Conservation (phyloP, 2,888 invertebrate genomes). For the Gymnoscelis rufifasciata region DNA sequence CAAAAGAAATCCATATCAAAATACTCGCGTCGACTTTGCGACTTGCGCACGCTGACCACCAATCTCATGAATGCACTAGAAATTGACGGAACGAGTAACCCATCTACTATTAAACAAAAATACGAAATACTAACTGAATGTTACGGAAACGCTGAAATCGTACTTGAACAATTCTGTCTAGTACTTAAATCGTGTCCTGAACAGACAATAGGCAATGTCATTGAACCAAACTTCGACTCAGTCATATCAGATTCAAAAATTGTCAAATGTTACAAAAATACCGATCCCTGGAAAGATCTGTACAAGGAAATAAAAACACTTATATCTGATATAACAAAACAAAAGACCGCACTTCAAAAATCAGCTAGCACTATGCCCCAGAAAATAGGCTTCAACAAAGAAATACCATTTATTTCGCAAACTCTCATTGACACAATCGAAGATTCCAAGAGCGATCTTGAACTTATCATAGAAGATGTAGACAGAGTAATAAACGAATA, state of each 20-base stretch:
- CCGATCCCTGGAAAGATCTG: conserved; percentile 58
- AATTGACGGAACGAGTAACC: conserved; percentile 45
- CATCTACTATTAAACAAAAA: conserved; percentile 52
- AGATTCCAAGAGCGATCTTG: conserved; percentile 49
- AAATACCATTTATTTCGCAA: conserved; percentile 48
- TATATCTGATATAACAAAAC: conserved; percentile 52
- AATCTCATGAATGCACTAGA: conserved; percentile 56
- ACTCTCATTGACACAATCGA: conserved; percentile 53
- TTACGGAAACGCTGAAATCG: conserved; percentile 70
- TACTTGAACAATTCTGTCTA: conserved; percentile 83
- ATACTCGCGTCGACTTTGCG: conserved; percentile 77
- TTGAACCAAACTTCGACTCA: conserved; percentile 58
- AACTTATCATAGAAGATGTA: conserved; percentile 43
- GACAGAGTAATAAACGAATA: conserved; percentile 49
- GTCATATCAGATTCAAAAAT: conserved; percentile 59
- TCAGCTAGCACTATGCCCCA: conserved; percentile 47
- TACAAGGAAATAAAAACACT: conserved; percentile 53
- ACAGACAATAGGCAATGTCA: conserved; percentile 36
- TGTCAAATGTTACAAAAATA: conserved; percentile 58
- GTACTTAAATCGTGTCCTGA: conserved; percentile 79
- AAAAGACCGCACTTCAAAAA: conserved; percentile 57
- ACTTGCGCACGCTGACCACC: conserved; percentile 73
- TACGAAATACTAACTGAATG: conserved; percentile 65
- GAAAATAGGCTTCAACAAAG: conserved; percentile 40
- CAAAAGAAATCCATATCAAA: conserved; percentile 82